Evolutionary conservation across 2,888 invertebrate species (phyloP), one percentile per base, ranked within the genome.

Genomic region (Dryadula phaetusa): DNA sequence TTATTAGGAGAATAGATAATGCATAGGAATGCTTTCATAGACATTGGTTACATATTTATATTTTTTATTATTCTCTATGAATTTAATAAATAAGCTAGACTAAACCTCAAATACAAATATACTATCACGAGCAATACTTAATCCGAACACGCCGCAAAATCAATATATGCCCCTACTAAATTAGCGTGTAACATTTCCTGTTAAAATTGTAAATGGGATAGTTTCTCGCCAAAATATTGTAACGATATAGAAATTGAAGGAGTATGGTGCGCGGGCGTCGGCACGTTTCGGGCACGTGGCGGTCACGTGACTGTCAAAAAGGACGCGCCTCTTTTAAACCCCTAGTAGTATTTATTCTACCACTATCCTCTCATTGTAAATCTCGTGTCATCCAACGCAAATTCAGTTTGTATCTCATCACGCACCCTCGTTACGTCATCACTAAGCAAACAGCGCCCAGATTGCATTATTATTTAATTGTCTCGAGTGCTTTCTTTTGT

Each of bases 111-210:
- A 44, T 18, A 44, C 18, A 44, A 18, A 22, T 25, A 49, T 20
- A 37, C 20, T 54, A 34, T 32, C 16, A 54, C 34, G 18, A 20
- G 78, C 82, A 80, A 80, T 79, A 79, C 75, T 74, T 81, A 82
- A 86, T 83, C 83, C 82, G 71, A 73, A 78, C 80, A 76, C 75
- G 72, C 86, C 85, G 68, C 82, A 80, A 70, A 88, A 90, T 90
- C 90, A 90, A 92, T 91, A 86, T 85, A 85, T 84, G 75, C 84
- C 82, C 78, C 82, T 85, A 85, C 83, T 84, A 92, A 92, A 92
- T 92, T 92, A 91, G 92, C 91, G 91, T 92, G 90, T 92, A 90
- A 92, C 92, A 85, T 88, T 90, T 87, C 90, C 89, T 86, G 84
- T 85, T 80, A 79, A 84, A 87, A 89, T 91, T 91, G 90, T 87